Base-by-base conservation (phyloP, 2,888 invertebrate genomes). In the Iphiclides podalirius region DNA sequence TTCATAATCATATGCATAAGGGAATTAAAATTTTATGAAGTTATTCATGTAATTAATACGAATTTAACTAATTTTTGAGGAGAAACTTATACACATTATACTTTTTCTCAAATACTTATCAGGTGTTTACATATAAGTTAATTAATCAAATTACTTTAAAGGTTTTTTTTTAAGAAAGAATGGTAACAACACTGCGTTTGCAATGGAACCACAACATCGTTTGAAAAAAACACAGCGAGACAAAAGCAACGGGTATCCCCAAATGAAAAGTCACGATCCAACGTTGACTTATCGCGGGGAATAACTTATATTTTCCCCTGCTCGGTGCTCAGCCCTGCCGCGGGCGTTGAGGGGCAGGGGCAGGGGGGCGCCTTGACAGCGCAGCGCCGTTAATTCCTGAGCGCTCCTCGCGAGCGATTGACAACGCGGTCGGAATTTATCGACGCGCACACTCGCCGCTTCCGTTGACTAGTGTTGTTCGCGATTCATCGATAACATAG, bases 391-490 rank as follows among this genome's bases (percentile, higher is more conserved):
- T 85, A 85, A 85, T 84, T 83, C 83, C 82, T 78, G 78, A 72
- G 70, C 81, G 77, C 70, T 68, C 72, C 75, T 79, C 81, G 82
- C 84, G 79, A 70, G 70, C 83, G 87, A 87, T 86, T 86, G 87
- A 87, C 87, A 86, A 85, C 85, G 82, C 86, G 83, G 68, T 68
- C 70, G 80, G 85, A 85, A 88, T 86, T 85, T 86, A 87, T 88
- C 86, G 87, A 80, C 79, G 82, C 77, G 79, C 76, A 83, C 82
- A 82, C 77, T 82, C 79, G 73, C 75, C 74, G 70, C 64, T 57
- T 61, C 55, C 59, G 59, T 51, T 54, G 58, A 39, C 57, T 60
- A 61, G 67, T 35, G 59, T 50, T 48, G 59, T 36, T 13, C 9
- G 13, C 20, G 15, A 4, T 26, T 38, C 47, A 16, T 44, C 40